Conservation (phyloP, 2,797 vertebrate genomes). For the Mionectes olivaceus region DNA sequence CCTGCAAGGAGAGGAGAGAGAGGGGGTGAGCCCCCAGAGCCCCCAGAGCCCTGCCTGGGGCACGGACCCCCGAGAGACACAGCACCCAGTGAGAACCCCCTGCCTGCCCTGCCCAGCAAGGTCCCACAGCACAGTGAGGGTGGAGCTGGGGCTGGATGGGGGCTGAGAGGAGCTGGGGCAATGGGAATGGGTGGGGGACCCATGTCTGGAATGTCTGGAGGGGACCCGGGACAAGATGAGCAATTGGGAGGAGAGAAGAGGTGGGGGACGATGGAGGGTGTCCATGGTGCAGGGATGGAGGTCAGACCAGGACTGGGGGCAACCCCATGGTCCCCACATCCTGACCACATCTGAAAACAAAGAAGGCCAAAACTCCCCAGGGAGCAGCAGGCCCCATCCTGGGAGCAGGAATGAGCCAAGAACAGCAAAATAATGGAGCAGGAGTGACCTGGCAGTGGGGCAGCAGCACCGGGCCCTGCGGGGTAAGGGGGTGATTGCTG, state of each 20-base stretch:
- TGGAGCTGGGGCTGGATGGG: not conserved
- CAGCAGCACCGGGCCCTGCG: accelerated
- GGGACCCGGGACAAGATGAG: too few relatives aligned
- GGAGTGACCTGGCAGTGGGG: not conserved
- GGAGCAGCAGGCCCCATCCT: not conserved
- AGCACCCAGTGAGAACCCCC: not conserved
- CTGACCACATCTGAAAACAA: not conserved
- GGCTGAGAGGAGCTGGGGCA: not conserved
- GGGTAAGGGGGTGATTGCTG: accelerated
- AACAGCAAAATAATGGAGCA: not conserved
- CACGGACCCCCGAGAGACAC: accelerated
- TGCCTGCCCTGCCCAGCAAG: not conserved
- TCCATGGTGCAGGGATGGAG: accelerated
- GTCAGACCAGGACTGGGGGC: not conserved
- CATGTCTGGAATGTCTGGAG: too few relatives aligned
- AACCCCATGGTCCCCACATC: not conserved
- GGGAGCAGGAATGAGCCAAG: not conserved
- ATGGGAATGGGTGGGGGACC: too few relatives aligned
- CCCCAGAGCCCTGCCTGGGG: not conserved
- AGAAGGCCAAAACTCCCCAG: not conserved
- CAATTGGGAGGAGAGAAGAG: not conserved
- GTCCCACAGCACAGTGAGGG: not conserved
- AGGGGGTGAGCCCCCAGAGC: not conserved
- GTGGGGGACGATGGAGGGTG: not conserved
- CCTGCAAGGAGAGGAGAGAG: constrained; percentile 52